Conservation (phyloP, 1,140 invertebrate species). For the Hetaerina americana region DNA sequence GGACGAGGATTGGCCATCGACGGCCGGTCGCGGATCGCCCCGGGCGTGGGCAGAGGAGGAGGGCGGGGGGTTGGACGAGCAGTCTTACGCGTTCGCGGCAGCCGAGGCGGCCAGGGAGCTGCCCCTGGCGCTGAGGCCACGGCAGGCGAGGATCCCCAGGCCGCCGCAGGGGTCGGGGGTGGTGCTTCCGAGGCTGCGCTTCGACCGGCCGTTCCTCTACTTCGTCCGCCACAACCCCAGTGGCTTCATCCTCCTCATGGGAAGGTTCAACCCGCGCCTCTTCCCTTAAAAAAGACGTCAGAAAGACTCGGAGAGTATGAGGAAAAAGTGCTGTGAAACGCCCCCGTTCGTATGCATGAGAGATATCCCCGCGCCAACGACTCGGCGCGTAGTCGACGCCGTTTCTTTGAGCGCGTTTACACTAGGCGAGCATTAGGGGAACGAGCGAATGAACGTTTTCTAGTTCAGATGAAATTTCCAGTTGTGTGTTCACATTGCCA, state of each 20-base stretch:
- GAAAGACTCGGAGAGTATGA: no score
- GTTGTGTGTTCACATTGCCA: no score
- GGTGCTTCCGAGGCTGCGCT: constrained; percentile 41
- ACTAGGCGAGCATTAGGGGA: no score
- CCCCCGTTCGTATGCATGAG: no score
- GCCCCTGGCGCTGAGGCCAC: constrained; percentile 47
- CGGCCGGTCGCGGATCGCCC: no score
- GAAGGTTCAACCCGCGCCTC: constrained; percentile 57
- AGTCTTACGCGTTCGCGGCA: constrained; percentile 28
- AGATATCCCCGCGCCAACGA: no score
- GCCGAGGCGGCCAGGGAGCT: constrained; percentile 21
- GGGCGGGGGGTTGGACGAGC: constrained; percentile 22
- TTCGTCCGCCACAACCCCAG: constrained; percentile 76
- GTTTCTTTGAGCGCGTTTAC: no score
- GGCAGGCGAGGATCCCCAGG: constrained; percentile 53
- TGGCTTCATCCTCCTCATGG: constrained; percentile 71
- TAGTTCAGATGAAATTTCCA: no score
- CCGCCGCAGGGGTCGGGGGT: constrained; percentile 50
- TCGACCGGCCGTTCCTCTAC: constrained; percentile 73
- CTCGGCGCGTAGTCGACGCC: no score
- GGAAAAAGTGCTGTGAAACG: no score
- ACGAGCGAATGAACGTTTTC: no score
- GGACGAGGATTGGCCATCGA: neutral
- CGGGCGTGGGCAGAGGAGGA: constrained; percentile 18
- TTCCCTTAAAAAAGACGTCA: neutral